Evolutionary conservation across 2,888 invertebrate genomes (phyloP), one percentile per base, ranked within the genome.

Genomic region (Acrobasis consociella): DNA sequence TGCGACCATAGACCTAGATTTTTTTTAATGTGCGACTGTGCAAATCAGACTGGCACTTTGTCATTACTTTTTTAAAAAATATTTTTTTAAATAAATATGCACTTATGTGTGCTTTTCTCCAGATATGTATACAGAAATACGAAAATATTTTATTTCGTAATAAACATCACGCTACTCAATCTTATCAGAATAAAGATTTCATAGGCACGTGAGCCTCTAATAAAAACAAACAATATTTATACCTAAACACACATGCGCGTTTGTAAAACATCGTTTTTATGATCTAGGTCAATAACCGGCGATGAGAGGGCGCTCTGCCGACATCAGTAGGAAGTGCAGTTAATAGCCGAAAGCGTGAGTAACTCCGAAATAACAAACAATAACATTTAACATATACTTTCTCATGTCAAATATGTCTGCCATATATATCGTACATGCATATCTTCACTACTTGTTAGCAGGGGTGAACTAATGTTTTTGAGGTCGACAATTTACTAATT

Each of bases 331-430:
- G 80, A 76, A 81, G 71, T 75, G 70, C 72, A 77, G 71, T 76
- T 72, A 77, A 79, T 72, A 60, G 71, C 75, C 70, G 81, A 82
- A 82, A 82, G 80, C 81, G 81, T 81, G 82, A 78, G 81, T 81
- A 82, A 74, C 52, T 73, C 67, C 59, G 60, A 69, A 70, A 68
- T 60, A 68, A 65, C 69, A 70, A 64, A 69, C 70, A 55, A 16
- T 55, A 58, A 49, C 22, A 49, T 61, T 55, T 56, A 67, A 64
- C 17, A 49, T 10, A 13, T 49, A 55, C 55, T 9, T 59, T 53
- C 60, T 49, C 50, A 62, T 50, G 22, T 22, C 17, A 55, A 53
- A 49, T 31, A 58, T 58, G 62, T 62, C 49, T 55, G 46, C n/a
- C n/a, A 15, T 53, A 52, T 53, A 61, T 31, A 60, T 63, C 3